Conservation (phyloP, 2,113 vertebrate genomes). For the Seriola dumerili region DNA sequence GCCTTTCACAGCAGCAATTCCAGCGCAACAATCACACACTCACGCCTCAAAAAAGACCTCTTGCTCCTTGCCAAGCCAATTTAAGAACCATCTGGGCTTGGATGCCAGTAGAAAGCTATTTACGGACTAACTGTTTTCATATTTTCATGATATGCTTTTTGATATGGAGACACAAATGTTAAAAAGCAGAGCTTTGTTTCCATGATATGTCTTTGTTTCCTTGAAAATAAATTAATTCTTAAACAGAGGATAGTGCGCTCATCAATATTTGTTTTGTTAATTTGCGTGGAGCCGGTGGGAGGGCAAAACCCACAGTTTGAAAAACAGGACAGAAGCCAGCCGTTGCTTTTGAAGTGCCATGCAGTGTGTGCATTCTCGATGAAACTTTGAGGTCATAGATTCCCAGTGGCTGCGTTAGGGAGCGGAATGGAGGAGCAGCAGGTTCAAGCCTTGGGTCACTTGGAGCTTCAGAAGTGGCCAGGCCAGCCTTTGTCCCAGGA, state of each 20-base stretch:
- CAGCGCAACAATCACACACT: slow-evolving; percentile 96
- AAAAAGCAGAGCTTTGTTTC: too few species aligned
- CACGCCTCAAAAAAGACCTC: slow-evolving; percentile 93
- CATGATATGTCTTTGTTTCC: not conserved
- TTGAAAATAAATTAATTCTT: slow-evolving; percentile 5
- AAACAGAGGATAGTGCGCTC: not conserved
- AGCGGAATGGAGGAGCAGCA: slow-evolving; percentile 80
- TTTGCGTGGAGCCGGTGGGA: slow-evolving; percentile 43
- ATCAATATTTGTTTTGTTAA: slow-evolving; percentile 54
- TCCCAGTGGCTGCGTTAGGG: slow-evolving; percentile 80
- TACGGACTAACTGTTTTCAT: slow-evolving; percentile 57
- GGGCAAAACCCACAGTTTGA: slow-evolving; percentile 62
- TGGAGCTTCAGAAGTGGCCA: slow-evolving; percentile 82
- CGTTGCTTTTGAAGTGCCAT: slow-evolving; percentile 69
- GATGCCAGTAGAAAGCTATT: slow-evolving; percentile 79
- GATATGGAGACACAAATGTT: slow-evolving; percentile 26
- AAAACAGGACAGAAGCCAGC: slow-evolving; percentile 68
- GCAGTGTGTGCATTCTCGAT: slow-evolving; percentile 78
- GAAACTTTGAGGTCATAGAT: slow-evolving; percentile 78
- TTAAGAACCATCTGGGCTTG: slow-evolving; percentile 94
- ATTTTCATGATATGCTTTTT: slow-evolving; percentile 54
- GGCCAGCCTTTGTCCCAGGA: slow-evolving; percentile 81
- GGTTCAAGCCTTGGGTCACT: slow-evolving; percentile 83
- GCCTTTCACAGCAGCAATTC: slow-evolving; percentile 95
- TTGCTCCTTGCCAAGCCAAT: slow-evolving; percentile 95